Percentiles rank a stretch among this genome's conserved stretches.
Evolutionary conservation across 2,888 invertebrate genomes (phyloP).

Genomic region (Aphidius colemani): DNA sequence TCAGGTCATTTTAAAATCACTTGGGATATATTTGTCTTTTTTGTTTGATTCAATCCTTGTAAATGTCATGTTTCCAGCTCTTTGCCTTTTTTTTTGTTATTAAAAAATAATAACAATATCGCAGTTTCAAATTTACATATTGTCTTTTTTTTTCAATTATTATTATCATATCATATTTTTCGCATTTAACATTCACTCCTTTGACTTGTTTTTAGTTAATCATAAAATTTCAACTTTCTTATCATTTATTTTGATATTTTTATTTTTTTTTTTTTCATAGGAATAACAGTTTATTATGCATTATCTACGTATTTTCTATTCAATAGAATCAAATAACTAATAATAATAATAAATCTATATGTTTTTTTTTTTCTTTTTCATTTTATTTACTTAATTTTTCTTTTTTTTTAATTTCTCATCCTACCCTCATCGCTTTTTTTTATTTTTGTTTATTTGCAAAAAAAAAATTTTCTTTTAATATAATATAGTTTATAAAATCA

Average conservation of each 20-base stretch:
- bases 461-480: slow-evolving; percentile 52
- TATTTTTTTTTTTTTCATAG: slow-evolving; percentile 40
- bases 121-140: not conserved
- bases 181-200: slow-evolving; percentile 15
- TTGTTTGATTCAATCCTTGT: not conserved
- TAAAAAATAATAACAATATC: not conserved
- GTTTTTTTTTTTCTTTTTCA: not conserved
- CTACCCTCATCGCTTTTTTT: too few relatives aligned
- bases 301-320: slow-evolving; percentile 50
- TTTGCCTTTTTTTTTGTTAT: not conserved
- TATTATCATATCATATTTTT: slow-evolving; percentile 1
- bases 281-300: slow-evolving; percentile 51
- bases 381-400: not conserved
- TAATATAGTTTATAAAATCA: slow-evolving; percentile 56
- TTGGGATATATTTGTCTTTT: not conserved
- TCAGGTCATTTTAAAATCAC: too few relatives aligned
- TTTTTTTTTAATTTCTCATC: too few relatives aligned
- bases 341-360: slow-evolving; percentile 6
- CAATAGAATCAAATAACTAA: slow-evolving; percentile 47
- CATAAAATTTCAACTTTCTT: slow-evolving; percentile 17
- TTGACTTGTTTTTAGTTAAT: slow-evolving; percentile 16
- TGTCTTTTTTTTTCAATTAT: not conserved
- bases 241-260: slow-evolving; percentile 28
- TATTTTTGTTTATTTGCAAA: slow-evolving; percentile 35
- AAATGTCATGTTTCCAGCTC: slow-evolving; percentile 20